Percentiles rank a stretch among this genome's conserved stretches.
Evolutionary conservation across 1,140 invertebrate genomes (phyloP).

Genomic region (Drosophila sp.): DNA sequence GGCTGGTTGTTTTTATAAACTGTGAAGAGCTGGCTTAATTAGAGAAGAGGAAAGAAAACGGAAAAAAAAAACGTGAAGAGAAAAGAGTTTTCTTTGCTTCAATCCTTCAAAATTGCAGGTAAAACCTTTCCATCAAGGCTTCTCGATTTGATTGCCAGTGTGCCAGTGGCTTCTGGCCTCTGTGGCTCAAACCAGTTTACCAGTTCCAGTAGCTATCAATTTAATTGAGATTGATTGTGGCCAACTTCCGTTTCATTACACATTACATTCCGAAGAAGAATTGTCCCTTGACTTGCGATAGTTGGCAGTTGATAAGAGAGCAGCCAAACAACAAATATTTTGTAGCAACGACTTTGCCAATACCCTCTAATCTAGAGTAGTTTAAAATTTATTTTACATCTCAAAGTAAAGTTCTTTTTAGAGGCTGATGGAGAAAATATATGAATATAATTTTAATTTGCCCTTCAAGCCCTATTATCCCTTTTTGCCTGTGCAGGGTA

Average conservation of each 20-base stretch:
- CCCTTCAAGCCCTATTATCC: no score
- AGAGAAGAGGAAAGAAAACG: neutral
- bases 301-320: constrained; percentile 58
- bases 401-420: no score
- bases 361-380: neutral
- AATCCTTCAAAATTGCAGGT: constrained; percentile 11
- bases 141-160: neutral
- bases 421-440: no score
- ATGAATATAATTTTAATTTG: no score
- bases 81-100: neutral
- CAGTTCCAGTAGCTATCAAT: constrained; percentile 57
- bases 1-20: constrained; percentile 36
- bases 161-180: neutral
- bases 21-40: constrained; percentile 38
- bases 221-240: constrained; percentile 76
- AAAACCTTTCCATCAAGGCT: constrained; percentile 11
- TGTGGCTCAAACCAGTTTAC: neutral
- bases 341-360: neutral
- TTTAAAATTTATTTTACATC: no score
- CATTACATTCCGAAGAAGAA: constrained; percentile 64
- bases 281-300: constrained; percentile 44
- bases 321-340: neutral
- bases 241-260: constrained; percentile 67
- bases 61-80: neutral
- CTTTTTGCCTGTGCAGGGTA: neutral